Base-by-base conservation (phyloP, 2,888 invertebrate species). In the Philereme transversata region DNA sequence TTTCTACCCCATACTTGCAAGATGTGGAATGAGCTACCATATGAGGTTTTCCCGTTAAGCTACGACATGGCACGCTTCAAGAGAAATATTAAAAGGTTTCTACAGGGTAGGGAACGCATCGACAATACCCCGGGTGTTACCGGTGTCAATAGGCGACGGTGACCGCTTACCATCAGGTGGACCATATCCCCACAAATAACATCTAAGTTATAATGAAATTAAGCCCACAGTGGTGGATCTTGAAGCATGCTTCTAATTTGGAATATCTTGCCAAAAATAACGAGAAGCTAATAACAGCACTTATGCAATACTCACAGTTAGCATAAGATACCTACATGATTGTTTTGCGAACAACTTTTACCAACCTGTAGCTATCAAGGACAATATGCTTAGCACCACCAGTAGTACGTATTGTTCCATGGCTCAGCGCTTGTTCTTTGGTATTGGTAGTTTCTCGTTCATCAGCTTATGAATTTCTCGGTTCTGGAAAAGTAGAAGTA, bases 341-440 rank as follows among this genome's bases (percentile, higher is more conserved):
- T 51, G 56, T 58, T 56, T 33, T 46, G 41, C 38, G 47, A 61
- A 62, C 57, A 44, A 53, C 62, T 57, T 62, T 46, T 72, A 82
- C 86, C 40, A 76, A 89, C 89, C 88, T 86, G 84, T 81, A 68
- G 78, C 72, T 68, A 83, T 74, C 64, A 87, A 79, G 68, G 87
- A 78, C 73, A 87, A 70, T 68, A 83, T 69, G 61, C 76, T 74
- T 62, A 76, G 69, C 71, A 78, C 75, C 71, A 83, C 72, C 41
- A 78, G 74, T 70, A 83, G 60, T 60, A 81, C 61, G 58, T 74
- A 78, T 74, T 82, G 80, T 75, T 86, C 83, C 86, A 86, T 83
- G 55, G 47, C 41, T 63, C 55, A 41, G 33, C 52, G 64, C 41
- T 51, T 52, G 58, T 56, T 60, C 60, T 66, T 63, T 63, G 62